A percentile compares a stretch with the other conserved stretches of the same genome.
phyloP scores from a whole-genome alignment of 2,888 invertebrate genomes.

The Adelognathus sp. region DNA sequence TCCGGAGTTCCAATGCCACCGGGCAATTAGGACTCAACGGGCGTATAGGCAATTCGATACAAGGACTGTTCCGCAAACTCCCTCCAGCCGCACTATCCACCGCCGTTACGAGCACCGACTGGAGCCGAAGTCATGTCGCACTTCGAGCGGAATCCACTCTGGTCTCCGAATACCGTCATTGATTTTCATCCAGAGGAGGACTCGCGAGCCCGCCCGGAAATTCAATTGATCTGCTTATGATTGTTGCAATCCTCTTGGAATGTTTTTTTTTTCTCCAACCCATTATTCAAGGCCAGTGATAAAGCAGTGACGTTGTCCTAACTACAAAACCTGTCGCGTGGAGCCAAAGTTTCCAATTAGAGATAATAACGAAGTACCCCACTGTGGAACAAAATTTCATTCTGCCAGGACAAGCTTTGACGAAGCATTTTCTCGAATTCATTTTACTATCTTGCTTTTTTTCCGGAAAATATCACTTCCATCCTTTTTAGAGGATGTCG shows the following conservation, averaged over 20 bases:
- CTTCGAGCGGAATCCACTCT: background rate
- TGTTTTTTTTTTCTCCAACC: too few species aligned
- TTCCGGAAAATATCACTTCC: background rate
- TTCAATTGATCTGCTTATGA: too few species aligned
- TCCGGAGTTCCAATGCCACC: conserved; percentile 43
- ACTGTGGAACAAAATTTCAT: background rate
- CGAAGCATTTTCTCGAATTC: background rate
- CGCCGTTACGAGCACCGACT: conserved; percentile 20
- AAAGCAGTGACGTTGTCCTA: too few species aligned
- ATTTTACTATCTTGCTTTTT: background rate
- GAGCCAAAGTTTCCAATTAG: background rate
- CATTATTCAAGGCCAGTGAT: too few species aligned
- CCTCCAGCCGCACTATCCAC: conserved; percentile 3
- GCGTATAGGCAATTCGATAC: conserved; percentile 51
- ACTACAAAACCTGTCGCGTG: too few species aligned
- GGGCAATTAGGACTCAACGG: conserved; percentile 52
- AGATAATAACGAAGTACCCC: background rate
- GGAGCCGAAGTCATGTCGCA: conserved; percentile 20
- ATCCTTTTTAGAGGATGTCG: background rate
- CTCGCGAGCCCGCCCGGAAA: too few species aligned
- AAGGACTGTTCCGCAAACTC: conserved; percentile 44
- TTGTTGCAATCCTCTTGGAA: too few species aligned
- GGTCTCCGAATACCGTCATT: too few species aligned
- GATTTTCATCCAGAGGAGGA: too few species aligned
- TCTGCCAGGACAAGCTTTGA: background rate